Evolutionary conservation across 2,888 invertebrate species (phyloP), one percentile per base, ranked within the genome.

Genomic region (Diplazon laetatorius): DNA sequence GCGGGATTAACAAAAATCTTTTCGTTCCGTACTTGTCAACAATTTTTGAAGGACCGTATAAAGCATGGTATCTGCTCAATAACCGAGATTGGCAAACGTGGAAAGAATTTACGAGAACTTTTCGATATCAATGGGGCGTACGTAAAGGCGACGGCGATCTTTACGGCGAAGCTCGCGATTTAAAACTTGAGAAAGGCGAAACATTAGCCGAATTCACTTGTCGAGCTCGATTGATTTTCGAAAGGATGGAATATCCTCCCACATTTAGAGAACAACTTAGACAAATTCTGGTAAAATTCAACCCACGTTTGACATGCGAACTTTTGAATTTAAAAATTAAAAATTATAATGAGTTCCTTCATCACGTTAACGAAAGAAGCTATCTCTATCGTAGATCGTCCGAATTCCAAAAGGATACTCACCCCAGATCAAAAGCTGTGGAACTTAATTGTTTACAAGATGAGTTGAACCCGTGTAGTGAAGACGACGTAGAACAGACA

Each of bases 1-100:
- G 76, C 62, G 76, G 76, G 20, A 80, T 80, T 42, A 50, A 82
- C 30, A 78, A 59, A 52, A 50, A 80, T 62, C 78, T 76, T 12
- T 78, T 82, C 48, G 73, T 80, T 5, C 76, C 74, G 9, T 74
- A 59, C 10, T 57, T 76, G 9, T 76, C 80, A 0, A 65, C 39
- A 22, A 39, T 80, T 2, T 80, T 80, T 20, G 80, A 80, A 25
- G 80, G 80, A 8, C 18, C 76, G 0, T 73, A 80, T 20, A 22
- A 69, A 37, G 35, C 57, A 2, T 78, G 78, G 75, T 78, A 80
- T 10, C 30, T 76, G 1, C 18, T 74, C 2, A 76, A 75, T 35
- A 71, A 75, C 9, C 3, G 25, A 39, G 12, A 39, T 8, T 80
- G 73, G 76, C 30, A n/a, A 1, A 50, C 72, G 4, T 80, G 73